Conservation (phyloP, 2,113 vertebrate species). For the Oncorhynchus keta region DNA sequence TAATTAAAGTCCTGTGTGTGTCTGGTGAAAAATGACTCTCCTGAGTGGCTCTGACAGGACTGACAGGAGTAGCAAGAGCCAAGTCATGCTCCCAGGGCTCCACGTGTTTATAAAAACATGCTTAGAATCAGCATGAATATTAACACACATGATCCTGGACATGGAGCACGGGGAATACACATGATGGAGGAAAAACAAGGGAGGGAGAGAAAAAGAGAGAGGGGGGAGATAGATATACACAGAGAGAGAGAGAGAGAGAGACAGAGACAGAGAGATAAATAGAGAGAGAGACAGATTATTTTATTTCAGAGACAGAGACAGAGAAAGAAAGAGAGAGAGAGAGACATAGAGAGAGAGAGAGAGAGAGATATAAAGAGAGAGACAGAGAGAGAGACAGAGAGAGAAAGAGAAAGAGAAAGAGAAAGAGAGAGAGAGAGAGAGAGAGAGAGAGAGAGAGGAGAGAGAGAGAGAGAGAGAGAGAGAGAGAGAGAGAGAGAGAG, state of each 20-base stretch:
- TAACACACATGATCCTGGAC: conserved; percentile 58
- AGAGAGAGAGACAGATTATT: background rate
- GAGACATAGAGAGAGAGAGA: background rate
- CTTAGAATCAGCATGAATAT: conserved; percentile 60
- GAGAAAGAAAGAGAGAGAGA: too few species aligned
- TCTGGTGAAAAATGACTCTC: conserved; percentile 63
- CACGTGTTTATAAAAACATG: conserved; percentile 57
- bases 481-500: background rate
- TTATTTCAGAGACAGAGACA: background rate
- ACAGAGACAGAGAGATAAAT: background rate
- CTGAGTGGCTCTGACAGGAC: conserved; percentile 62
- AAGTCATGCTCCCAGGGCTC: conserved; percentile 65
- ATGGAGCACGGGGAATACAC: conserved; percentile 36
- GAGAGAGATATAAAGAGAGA: background rate
- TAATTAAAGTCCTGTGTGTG: too few species aligned
- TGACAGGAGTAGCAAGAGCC: conserved; percentile 72
- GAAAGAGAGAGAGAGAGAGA: conserved; percentile 1
- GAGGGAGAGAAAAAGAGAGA: conserved; percentile 9
- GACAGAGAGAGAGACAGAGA: background rate
- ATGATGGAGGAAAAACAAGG: conserved; percentile 2
- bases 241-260: conserved; percentile 7
- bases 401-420: background rate
- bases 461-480: conserved; percentile 14
- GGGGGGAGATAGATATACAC: background rate
- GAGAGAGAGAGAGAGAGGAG: background rate